phyloP scores from a whole-genome alignment of 2,113 vertebrate genomes.

The Peromyscus polionotus region DNA sequence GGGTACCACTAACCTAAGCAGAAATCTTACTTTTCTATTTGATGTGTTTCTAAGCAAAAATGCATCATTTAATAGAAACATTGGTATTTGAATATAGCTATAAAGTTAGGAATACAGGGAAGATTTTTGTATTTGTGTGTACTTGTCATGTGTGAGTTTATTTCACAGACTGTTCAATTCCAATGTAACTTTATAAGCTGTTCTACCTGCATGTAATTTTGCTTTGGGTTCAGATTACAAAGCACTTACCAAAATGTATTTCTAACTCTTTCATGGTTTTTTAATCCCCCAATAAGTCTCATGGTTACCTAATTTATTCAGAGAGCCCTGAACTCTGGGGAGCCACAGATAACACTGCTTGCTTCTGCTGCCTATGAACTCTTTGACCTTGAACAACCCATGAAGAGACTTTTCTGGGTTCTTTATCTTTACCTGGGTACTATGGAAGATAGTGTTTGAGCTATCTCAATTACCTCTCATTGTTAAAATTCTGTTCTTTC shows the following conservation, averaged over 20 bases:
- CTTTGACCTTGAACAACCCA: background rate
- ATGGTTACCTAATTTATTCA: background rate
- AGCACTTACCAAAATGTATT: background rate
- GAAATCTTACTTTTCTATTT: background rate
- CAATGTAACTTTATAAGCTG: background rate
- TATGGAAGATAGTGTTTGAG: background rate
- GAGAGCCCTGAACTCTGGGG: background rate
- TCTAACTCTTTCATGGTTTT: background rate
- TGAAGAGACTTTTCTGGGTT: background rate
- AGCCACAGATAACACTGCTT: background rate
- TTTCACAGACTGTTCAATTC: background rate
- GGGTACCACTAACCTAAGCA: background rate
- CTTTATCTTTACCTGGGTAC: background rate
- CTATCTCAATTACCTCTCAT: background rate
- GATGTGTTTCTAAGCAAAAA: conserved; percentile 13
- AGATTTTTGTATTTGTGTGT: background rate
- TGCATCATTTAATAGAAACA: background rate
- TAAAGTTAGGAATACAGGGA: background rate
- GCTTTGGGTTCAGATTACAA: background rate
- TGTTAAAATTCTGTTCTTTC: background rate
- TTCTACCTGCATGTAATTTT: background rate
- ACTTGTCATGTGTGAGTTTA: background rate
- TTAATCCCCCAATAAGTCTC: background rate
- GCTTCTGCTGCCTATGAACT: background rate
- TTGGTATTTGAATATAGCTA: background rate